phyloP scores from a whole-genome alignment of 2,888 invertebrate species.

The Prostheceraeus crozeri region DNA sequence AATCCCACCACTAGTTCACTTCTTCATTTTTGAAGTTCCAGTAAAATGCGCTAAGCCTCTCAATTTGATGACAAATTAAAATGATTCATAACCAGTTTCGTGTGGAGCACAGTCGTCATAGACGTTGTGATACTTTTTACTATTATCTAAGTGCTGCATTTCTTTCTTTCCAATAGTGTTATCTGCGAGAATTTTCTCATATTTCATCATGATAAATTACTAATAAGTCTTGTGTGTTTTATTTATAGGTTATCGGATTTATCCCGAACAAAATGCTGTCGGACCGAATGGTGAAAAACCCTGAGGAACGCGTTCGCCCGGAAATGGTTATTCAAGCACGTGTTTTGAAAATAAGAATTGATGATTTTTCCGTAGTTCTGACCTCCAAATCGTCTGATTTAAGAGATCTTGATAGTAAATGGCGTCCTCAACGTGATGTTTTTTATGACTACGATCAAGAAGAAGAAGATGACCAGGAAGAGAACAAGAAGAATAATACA shows the following conservation, averaged over 20 bases:
- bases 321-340: constrained; percentile 64
- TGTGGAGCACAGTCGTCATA: too few relatives aligned
- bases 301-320: constrained; percentile 38
- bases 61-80: too few relatives aligned
- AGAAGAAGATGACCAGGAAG: constrained; percentile 64
- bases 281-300: constrained; percentile 37
- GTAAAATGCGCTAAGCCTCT: too few relatives aligned
- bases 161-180: too few relatives aligned
- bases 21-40: too few relatives aligned
- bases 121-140: too few relatives aligned
- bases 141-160: too few relatives aligned
- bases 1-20: too few relatives aligned
- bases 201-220: too few relatives aligned
- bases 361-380: constrained; percentile 73
- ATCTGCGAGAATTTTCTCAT: too few relatives aligned
- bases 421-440: constrained; percentile 73
- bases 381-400: constrained; percentile 62
- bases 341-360: constrained; percentile 88
- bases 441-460: constrained; percentile 70
- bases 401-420: constrained; percentile 40
- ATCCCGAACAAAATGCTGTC: constrained; percentile 73
- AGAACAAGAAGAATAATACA: constrained; percentile 24
- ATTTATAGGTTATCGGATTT: constrained; percentile 68
- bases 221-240: too few relatives aligned
- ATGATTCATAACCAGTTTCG: too few relatives aligned